Base-by-base conservation (phyloP, 2,113 vertebrate genomes). In the Typhlomys cinereus region DNA sequence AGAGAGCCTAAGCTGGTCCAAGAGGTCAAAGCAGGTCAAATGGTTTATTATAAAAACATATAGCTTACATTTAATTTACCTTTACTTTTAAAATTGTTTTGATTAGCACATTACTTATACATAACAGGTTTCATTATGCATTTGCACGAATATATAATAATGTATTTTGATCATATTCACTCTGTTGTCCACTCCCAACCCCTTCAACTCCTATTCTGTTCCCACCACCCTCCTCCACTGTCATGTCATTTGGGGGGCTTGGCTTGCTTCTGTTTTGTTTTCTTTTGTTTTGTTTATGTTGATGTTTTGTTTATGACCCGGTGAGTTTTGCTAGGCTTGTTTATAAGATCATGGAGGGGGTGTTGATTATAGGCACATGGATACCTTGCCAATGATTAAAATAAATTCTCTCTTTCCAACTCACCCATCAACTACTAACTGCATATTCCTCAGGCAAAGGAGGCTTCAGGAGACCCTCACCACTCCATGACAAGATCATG, bases 1-100 rank as follows among this genome's bases (percentile, higher is more conserved):
- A 80, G 46, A 85, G 13, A 95, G 67, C 59, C 39, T 41, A 86
- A 91, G 79, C 39, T 85, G 25, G 44, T 71, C 27, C 54, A 79
- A 80, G 29, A n/a, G n/a, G n/a, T n/a, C n/a, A n/a, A n/a, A n/a
- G n/a, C n/a, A n/a, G n/a, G n/a, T n/a, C n/a, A n/a, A n/a, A n/a
- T n/a, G 10, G 29, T 31, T 64, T 76, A 44, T 52, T 44, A 88
- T 36, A 82, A 88, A 86, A 75, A 25, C 20, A 14, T 3, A 2
- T 61, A 74, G 52, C 31, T 79, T 59, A 83, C 14, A 84, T 15
- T 2, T 52, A 52, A 44, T 83, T 76, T 71, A 48, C 5, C 18
- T 74, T 48, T 76, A 67, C 23, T 75, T 85, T 61, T 81, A 78
- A 31, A 44, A 64, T 27, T 9, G 18, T 39, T n/a, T 64, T 25